phyloP scores from a whole-genome alignment of 2,113 vertebrate species.

The Atrichornis clamosus region DNA sequence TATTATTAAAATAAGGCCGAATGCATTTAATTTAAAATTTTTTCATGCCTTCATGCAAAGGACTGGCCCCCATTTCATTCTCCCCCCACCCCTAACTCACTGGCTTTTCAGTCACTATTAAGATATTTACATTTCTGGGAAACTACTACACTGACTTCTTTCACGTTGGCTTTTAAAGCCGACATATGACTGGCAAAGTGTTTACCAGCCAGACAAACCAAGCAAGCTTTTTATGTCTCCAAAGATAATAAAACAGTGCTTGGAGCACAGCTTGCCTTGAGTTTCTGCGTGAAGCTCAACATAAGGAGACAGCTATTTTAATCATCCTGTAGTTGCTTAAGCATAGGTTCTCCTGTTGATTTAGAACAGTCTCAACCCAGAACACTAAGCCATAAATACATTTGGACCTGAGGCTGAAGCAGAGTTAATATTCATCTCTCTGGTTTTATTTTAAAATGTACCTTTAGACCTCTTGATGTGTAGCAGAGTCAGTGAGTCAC shows the following conservation, averaged over 20 bases:
- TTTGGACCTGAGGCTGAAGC: background rate
- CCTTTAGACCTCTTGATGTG: background rate
- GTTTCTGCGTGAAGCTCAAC: background rate
- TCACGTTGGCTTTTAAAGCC: background rate
- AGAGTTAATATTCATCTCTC: background rate
- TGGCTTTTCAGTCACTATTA: background rate
- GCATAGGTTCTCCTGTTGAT: slow-evolving; percentile 53
- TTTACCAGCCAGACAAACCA: slow-evolving; percentile 12
- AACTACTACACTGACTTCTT: background rate
- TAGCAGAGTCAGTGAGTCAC: background rate
- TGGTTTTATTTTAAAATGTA: slow-evolving; percentile 31
- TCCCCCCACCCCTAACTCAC: background rate
- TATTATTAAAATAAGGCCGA: background rate
- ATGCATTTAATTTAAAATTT: background rate
- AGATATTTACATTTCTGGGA: background rate
- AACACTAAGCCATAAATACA: slow-evolving; percentile 49
- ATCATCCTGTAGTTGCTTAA: slow-evolving; percentile 20
- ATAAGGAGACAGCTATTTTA: slow-evolving; percentile 47
- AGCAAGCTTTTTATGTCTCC: background rate
- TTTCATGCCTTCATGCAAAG: background rate
- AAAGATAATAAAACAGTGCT: slow-evolving; percentile 33
- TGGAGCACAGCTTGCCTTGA: background rate
- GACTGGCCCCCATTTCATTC: background rate
- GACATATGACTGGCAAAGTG: background rate
- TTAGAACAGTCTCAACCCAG: slow-evolving; percentile 46